These are phyloP conservation scores for Anorthoa munda DNA, from an alignment of 2,888 invertebrate species.

Conservation along the genomic window DNA sequence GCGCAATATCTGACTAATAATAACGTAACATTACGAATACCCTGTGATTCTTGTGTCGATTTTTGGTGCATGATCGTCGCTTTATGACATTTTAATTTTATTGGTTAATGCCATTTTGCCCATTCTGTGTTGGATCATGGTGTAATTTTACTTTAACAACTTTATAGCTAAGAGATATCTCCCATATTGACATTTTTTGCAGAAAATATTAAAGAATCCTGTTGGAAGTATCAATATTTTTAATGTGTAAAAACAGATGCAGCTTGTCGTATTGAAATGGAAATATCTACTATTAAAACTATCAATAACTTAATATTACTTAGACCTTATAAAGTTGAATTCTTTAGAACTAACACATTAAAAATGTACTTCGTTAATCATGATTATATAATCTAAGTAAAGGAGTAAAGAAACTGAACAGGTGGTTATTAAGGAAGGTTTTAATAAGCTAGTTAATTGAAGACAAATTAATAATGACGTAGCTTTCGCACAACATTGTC, in stretches of 20 bases:
- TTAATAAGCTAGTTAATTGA: conserved; percentile 25
- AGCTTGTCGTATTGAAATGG: conserved; percentile 58
- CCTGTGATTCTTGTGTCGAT: conserved; percentile 78
- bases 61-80: conserved; percentile 72
- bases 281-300: conserved; percentile 63
- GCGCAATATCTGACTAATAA: conserved; percentile 84
- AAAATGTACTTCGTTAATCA: conserved; percentile 27
- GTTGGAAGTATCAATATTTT: conserved; percentile 58
- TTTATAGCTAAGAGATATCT: conserved; percentile 76
- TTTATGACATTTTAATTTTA: conserved; percentile 87
- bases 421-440: conserved; percentile 36
- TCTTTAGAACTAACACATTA: conserved; percentile 25
- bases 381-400: conserved; percentile 27
- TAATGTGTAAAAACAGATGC: conserved; percentile 64
- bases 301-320: conserved; percentile 21
- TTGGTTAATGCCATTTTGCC: conserved; percentile 77
- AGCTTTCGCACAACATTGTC: conserved; percentile 10
- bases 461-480: conserved; percentile 36
- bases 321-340: conserved; percentile 13
- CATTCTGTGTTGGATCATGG: conserved; percentile 65
- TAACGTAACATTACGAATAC: conserved; percentile 83
- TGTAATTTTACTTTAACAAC: conserved; percentile 77
- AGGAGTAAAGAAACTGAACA: conserved; percentile 11
- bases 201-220: conserved; percentile 54
- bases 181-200: conserved; percentile 62